These are phyloP conservation scores for Phoxinus phoxinus DNA, from an alignment of 2,113 vertebrate species.

Conservation along the genomic window DNA sequence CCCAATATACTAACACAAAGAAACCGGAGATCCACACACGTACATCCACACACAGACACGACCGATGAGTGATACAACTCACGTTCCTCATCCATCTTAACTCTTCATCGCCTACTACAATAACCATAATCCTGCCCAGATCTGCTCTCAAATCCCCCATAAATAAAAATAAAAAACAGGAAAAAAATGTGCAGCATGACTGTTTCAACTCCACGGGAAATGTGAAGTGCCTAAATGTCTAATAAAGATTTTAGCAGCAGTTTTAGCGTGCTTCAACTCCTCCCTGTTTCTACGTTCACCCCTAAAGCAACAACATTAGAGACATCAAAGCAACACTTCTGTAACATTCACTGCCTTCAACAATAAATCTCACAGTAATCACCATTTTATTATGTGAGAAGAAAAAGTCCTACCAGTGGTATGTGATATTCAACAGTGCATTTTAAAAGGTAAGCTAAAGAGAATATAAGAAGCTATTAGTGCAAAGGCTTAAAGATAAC, in stretches of 20 bases:
- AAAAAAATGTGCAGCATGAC: not conserved
- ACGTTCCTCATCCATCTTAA: not conserved
- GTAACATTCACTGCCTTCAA: not conserved
- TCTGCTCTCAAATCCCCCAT: not conserved
- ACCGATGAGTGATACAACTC: not conserved
- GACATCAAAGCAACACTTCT: not conserved
- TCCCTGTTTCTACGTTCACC: not conserved
- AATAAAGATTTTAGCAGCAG: not conserved
- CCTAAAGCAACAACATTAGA: not conserved
- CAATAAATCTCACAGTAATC: not conserved
- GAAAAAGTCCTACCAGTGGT: too few relatives aligned
- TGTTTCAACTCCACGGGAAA: not conserved
- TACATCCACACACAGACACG: not conserved
- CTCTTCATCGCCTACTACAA: not conserved
- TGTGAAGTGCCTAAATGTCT: not conserved
- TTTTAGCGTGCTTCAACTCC: not conserved
- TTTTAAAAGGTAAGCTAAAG: not conserved
- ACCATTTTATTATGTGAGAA: too few relatives aligned
- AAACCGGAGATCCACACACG: not conserved
- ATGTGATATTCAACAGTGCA: not conserved
- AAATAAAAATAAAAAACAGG: not conserved
- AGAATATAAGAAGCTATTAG: not conserved
- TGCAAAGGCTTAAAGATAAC: not conserved
- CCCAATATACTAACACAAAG: constrained; percentile 6
- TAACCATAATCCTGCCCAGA: not conserved